Conservation (phyloP, 1,140 invertebrate genomes). For the Drosophila orena region DNA sequence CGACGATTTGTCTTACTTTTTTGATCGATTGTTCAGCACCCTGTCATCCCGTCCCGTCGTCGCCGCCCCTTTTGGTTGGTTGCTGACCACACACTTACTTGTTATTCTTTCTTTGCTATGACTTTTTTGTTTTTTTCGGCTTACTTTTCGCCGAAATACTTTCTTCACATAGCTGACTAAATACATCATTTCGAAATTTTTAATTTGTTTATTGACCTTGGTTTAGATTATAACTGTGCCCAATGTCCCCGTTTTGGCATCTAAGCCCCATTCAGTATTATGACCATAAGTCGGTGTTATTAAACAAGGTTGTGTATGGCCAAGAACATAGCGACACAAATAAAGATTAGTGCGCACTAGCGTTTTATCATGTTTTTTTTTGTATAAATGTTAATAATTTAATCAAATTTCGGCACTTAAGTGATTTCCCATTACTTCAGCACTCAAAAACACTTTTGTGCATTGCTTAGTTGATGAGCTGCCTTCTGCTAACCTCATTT, state of each 20-base stretch:
- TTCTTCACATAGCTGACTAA: too few relatives aligned
- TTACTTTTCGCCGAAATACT: background rate
- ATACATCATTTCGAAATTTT: too few relatives aligned
- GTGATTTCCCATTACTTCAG: slow-evolving; percentile 17
- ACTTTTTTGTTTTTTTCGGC: background rate
- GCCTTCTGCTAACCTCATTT: slow-evolving; percentile 15
- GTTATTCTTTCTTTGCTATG: background rate
- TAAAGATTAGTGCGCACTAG: too few relatives aligned
- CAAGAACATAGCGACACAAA: too few relatives aligned
- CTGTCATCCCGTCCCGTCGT: slow-evolving; percentile 3
- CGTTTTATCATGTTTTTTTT: background rate
- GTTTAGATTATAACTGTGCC: too few relatives aligned
- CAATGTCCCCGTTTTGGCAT: background rate
- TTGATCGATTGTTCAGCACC: slow-evolving; percentile 73
- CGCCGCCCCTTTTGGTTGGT: background rate
- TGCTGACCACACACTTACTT: slow-evolving; percentile 26
- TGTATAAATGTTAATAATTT: background rate
- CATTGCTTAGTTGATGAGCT: slow-evolving; percentile 31
- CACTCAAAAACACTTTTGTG: slow-evolving; percentile 4
- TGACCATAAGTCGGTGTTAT: slow-evolving; percentile 21
- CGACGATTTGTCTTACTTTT: slow-evolving; percentile 74
- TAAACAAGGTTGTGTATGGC: too few relatives aligned
- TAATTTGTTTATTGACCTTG: too few relatives aligned
- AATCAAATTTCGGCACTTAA: background rate
- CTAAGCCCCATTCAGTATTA: slow-evolving; percentile 2